Evolutionary conservation across 2,888 invertebrate genomes (phyloP), one percentile per base, ranked within the genome.

Genomic region (Bellardia pandia): DNA sequence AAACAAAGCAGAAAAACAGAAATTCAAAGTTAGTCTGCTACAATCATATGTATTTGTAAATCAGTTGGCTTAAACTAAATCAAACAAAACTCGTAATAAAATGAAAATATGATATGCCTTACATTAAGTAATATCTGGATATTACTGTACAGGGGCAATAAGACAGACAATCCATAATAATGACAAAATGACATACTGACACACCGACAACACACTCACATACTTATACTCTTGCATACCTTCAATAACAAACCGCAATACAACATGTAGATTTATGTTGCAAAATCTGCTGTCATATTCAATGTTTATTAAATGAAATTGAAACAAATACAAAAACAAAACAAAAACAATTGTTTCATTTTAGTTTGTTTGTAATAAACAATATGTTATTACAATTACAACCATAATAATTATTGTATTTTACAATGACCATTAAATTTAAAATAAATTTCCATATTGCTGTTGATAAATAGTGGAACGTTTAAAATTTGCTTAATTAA

Each of bases 221-320:
- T 16, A 53, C 45, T 23, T 23, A 16, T 62, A 48, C 45, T 37
- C 7, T 6, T 60, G 23, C 6, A 14, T 64, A 37, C 30, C 42
- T 76, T 69, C 69, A 56, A 48, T 58, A 53, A 11, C 37, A 51
- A 72, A 9, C 64, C 13, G 13, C 51, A 62, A 48, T 75, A 33
- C 48, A 60, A 74, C 40, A 75, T 60, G 68, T 37, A 58, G 51
- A 62, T 68, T 58, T 53, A 30, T 79, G 60, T 79, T 68, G 68
- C 85, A 85, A 85, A 58, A 40, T 30, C 40, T 40, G n/a, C 40
- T 83, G 82, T 76, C 82, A 83, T 83, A 83, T 76, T 76, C 69
- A 74, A 48, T 60, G 82, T 71, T 71, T 56, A 66, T 33, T 45
- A 33, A 64, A 74, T 81, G 6, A 66, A 71, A 48, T 58, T 60